Base-by-base conservation (phyloP, 2,888 invertebrate genomes). In the Hypomecis punctinalis region DNA sequence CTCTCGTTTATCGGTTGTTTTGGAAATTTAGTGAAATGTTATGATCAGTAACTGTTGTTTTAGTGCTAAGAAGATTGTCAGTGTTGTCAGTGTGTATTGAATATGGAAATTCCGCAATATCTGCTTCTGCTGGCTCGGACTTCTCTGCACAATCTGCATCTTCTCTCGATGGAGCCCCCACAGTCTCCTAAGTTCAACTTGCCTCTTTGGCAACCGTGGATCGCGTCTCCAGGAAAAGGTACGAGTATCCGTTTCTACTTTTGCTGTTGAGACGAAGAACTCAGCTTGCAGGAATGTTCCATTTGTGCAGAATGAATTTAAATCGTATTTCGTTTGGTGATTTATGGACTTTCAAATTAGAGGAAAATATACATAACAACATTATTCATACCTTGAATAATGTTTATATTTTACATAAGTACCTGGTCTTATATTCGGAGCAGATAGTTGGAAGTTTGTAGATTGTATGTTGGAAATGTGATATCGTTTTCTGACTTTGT, bases 131-230 rank as follows among this genome's bases (percentile, higher is more conserved):
- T 93, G 79, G 84, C 89, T 78, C 86, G 87, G 81, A 88, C 86
- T 78, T 87, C 91, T 68, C 76, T 88, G 70, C 85, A 77, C 75
- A 84, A 80, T 72, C 79, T 88, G 68, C 84, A 88, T 67, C 79
- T 79, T 57, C 82, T 82, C 63, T 83, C 87, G 54, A 93, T 93
- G 93, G 93, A 93, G 75, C 93, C 93, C 40, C 93, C 93, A 45
- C 88, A 93, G 61, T 93, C 93, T 23, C 93, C 93, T 6, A 93
- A 93, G 74, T 93, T 93, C 78, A 93, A 92, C 76, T 60, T 92
- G 80, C 86, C 93, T 60, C 76, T 93, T 47, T 93, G 93, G 93
- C 93, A 93, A 69, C 93, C 93, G 42, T 93, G 93, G 93, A 76
- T 90, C 62, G 74, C 83, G 11, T 88, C 90, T 49, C 85, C 90